Evolutionary conservation across 2,113 vertebrate genomes (phyloP), one percentile per base, ranked within the genome.

Genomic region (Sceloporus undulatus): DNA sequence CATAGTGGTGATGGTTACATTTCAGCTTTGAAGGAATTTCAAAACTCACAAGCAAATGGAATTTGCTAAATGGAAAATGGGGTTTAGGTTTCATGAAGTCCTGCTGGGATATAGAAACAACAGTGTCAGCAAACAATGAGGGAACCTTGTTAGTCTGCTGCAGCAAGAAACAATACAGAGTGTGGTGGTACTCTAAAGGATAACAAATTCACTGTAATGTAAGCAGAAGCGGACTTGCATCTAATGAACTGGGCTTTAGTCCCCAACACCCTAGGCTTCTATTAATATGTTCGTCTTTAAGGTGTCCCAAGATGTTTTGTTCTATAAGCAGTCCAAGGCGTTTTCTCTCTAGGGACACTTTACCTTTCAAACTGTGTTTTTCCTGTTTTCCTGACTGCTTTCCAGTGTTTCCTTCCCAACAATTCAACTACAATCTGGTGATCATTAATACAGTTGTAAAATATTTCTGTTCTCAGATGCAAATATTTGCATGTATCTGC

Each of bases 341-440:
- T 81, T 71, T 73, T 77, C 56, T 40, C 29, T 87, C 78, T 59
- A 21, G 34, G 62, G 11, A 38, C 3, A 62, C 59, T 38, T 62
- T 74, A 73, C 10, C 18, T 75, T 42, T 7, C 25, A 74, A 65
- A 65, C 78, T 87, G 29, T 40, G 70, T 71, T 81, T 62, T 19
- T 81, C 68, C 42, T 54, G n/a, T 42, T 56, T 75, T 71, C 70
- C 59, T 81, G 86, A 74, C 52, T 74, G 59, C 79, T 74, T 87
- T 81, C 78, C 79, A 87, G 14, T 71, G 73, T 87, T 87, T 85
- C 59, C 54, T 87, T 87, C 78, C 59, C 25, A 81, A 81, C 48
- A 48, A 62, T 80, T 74, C 86, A 59, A 74, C 79, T 54, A 81
- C 86, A 87, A 87, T 87, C 78, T 87, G 86, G 86, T 81, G 79